Conservation (phyloP, 1,140 invertebrate species). For the Dendrolimus kikuchii region DNA sequence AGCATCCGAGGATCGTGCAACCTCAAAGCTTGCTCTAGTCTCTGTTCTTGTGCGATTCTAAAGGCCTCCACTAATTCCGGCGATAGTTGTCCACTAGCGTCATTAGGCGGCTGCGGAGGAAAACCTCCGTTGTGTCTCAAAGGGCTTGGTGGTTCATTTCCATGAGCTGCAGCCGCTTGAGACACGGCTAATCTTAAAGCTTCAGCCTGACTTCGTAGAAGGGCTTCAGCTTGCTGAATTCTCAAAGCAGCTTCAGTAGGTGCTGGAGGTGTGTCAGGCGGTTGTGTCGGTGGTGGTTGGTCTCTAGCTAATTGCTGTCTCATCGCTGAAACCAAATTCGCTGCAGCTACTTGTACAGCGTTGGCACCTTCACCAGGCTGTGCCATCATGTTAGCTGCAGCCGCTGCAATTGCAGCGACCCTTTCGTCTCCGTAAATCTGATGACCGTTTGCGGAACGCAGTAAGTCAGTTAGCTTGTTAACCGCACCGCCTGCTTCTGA, state of each 20-base stretch:
- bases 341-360: slow-evolving; percentile 80
- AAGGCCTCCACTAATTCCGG: slow-evolving; percentile 80
- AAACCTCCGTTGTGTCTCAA: slow-evolving; percentile 70
- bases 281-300: slow-evolving; percentile 72
- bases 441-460: slow-evolving; percentile 72
- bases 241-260: slow-evolving; percentile 77
- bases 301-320: slow-evolving; percentile 75
- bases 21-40: slow-evolving; percentile 85
- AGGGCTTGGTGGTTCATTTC: slow-evolving; percentile 43
- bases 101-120: slow-evolving; percentile 44
- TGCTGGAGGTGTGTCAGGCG: slow-evolving; percentile 64
- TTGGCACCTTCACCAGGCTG: slow-evolving; percentile 73
- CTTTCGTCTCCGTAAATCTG: slow-evolving; percentile 78
- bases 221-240: slow-evolving; percentile 84
- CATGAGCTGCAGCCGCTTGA: slow-evolving; percentile 70
- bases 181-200: slow-evolving; percentile 84
- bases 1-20: slow-evolving; percentile 76
- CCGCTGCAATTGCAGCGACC: slow-evolving; percentile 83
- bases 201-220: slow-evolving; percentile 87
- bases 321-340: slow-evolving; percentile 86
- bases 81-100: slow-evolving; percentile 68
- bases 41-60: slow-evolving; percentile 82
- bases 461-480: slow-evolving; percentile 80
- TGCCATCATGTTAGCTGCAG: slow-evolving; percentile 78
- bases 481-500: slow-evolving; percentile 83